phyloP scores from a whole-genome alignment of 2,113 vertebrate genomes.

The Rhinolophus sinicus region DNA sequence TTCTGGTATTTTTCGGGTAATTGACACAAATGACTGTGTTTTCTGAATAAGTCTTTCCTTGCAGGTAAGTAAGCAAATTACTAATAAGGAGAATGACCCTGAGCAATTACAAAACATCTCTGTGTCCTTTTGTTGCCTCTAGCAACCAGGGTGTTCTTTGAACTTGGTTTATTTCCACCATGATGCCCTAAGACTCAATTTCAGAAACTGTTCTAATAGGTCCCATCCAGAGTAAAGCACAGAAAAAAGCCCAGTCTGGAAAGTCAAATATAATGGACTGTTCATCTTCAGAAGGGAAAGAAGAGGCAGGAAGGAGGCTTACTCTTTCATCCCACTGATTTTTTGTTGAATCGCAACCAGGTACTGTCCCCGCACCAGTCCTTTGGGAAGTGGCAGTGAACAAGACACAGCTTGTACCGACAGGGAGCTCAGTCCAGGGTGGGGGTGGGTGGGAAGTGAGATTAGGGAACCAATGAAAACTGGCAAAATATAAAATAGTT shows the following conservation, averaged over 20 bases:
- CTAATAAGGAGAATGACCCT: slow-evolving; percentile 59
- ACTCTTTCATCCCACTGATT: background rate
- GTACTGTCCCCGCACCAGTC: too few relatives aligned
- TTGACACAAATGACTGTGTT: slow-evolving; percentile 9
- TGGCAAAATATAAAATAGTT: background rate
- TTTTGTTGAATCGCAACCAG: background rate
- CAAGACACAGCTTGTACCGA: background rate
- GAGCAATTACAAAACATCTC: slow-evolving; percentile 63
- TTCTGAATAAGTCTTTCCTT: slow-evolving; percentile 22
- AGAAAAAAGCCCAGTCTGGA: background rate
- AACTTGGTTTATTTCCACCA: slow-evolving; percentile 54
- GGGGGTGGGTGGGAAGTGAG: background rate
- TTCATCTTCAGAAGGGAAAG: background rate
- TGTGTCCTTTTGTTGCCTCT: slow-evolving; percentile 73
- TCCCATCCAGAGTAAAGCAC: slow-evolving; percentile 21
- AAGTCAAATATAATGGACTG: background rate
- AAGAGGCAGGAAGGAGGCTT: background rate
- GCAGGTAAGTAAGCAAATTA: slow-evolving; percentile 63
- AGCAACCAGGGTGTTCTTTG: slow-evolving; percentile 68
- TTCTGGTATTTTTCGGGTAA: background rate
- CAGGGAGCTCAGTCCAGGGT: background rate
- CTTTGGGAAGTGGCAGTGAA: background rate
- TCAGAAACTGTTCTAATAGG: slow-evolving; percentile 56
- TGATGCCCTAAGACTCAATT: background rate
- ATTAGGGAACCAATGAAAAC: background rate